phyloP scores from a whole-genome alignment of 2,888 invertebrate species.

The Leptopilina syphax region DNA sequence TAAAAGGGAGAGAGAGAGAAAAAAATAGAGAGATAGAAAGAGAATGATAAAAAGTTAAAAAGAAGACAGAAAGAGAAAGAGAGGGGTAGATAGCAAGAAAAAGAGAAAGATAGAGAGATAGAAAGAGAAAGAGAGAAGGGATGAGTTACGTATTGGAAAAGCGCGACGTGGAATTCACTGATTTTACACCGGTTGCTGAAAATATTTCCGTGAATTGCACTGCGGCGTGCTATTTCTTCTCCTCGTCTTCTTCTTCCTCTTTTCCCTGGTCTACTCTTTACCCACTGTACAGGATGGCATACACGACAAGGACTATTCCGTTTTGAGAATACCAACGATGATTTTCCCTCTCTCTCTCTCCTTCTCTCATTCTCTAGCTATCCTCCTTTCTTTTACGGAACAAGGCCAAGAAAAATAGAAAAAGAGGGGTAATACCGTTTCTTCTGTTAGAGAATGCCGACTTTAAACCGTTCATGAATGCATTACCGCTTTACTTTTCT shows the following conservation, averaged over 20 bases:
- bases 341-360: too few relatives aligned
- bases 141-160: slow-evolving; percentile 63
- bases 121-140: neutral
- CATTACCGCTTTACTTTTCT: slow-evolving; percentile 61
- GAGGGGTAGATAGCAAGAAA: neutral
- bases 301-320: slow-evolving; percentile 31
- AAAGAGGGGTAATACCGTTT: slow-evolving; percentile 62
- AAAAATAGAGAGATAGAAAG: too few relatives aligned
- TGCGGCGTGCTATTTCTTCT: neutral
- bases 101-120: neutral
- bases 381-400: too few relatives aligned
- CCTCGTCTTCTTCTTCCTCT: too few relatives aligned
- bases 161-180: slow-evolving; percentile 57
- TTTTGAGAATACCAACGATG: slow-evolving; percentile 36
- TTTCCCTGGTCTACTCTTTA: neutral
- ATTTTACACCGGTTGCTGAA: slow-evolving; percentile 61
- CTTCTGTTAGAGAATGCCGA: slow-evolving; percentile 55
- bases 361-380: too few relatives aligned
- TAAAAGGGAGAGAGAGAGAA: too few relatives aligned
- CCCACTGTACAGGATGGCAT: slow-evolving; percentile 3
- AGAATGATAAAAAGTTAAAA: too few relatives aligned
- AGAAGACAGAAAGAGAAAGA: too few relatives aligned
- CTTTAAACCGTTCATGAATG: slow-evolving; percentile 69
- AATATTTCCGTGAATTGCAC: slow-evolving; percentile 58
- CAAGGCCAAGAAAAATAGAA: too few relatives aligned